A percentile compares a stretch with the other conserved stretches of the same genome.
Conservation (phyloP, 1,140 invertebrate species). For the Zophobas atratus region DNA sequence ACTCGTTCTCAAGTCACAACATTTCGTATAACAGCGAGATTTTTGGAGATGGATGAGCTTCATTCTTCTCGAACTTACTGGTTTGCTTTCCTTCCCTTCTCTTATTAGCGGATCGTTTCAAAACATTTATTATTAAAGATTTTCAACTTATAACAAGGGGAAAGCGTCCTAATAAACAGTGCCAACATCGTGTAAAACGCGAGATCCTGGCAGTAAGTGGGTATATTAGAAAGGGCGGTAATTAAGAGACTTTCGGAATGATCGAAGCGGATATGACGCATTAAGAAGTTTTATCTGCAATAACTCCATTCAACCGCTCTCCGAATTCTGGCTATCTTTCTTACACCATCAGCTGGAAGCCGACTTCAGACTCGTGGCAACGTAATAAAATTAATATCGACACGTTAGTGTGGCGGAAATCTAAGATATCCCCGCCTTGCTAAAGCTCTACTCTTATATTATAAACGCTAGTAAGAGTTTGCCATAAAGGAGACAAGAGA, state of each 20-base stretch:
- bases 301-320: conserved; percentile 37
- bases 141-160: conserved; percentile 37
- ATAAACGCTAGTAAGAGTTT: conserved; percentile 34
- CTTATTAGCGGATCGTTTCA: conserved; percentile 35
- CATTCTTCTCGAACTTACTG: conserved; percentile 23
- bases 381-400: conserved; percentile 41
- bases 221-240: conserved; percentile 39
- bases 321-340: conserved; percentile 12
- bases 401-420: conserved; percentile 30
- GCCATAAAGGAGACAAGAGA: conserved; percentile 32
- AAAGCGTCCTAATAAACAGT: conserved; percentile 36
- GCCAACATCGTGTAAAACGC: conserved; percentile 38
- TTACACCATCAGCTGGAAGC: conserved; percentile 3
- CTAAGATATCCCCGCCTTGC: conserved; percentile 17
- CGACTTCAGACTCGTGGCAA: conserved; percentile 12
- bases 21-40: conserved; percentile 11
- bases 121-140: conserved; percentile 39
- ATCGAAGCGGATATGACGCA: conserved; percentile 42
- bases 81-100: conserved; percentile 26
- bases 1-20: no score
- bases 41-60: conserved; percentile 34
- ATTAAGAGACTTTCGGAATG: conserved; percentile 40
- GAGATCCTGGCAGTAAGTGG: conserved; percentile 35
- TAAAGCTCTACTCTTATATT: conserved; percentile 29
- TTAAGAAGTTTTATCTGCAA: conserved; percentile 41